A percentile compares a stretch with the other conserved stretches of the same genome.
Conservation (phyloP, 2,113 vertebrate species). For the Benthochromis sp. region DNA sequence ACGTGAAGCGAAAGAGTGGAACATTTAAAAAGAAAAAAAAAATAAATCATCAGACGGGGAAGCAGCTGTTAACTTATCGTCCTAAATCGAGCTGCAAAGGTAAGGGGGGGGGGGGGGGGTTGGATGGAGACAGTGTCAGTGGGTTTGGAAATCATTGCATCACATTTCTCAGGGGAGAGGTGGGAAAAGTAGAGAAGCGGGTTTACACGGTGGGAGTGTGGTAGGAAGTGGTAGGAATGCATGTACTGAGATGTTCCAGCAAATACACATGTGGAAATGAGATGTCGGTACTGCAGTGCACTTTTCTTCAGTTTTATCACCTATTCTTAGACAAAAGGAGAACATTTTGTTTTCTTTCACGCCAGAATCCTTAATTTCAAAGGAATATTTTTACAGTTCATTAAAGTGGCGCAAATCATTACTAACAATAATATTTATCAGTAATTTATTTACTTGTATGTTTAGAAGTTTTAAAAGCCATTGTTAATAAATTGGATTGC, state of each 20-base stretch:
- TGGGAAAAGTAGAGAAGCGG: neutral
- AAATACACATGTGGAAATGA: neutral
- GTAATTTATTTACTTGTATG: neutral
- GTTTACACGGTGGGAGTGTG: conserved; percentile 1
- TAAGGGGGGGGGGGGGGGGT: rapidly evolving
- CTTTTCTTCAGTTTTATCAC: neutral
- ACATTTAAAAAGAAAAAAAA: neutral
- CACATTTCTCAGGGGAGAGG: neutral
- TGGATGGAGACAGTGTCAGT: neutral
- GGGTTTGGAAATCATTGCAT: conserved; percentile 25
- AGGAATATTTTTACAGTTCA: neutral
- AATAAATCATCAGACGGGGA: neutral
- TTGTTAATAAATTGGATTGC: neutral
- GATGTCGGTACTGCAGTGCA: neutral
- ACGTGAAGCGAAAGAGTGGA: conserved; percentile 4
- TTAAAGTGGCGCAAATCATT: neutral
- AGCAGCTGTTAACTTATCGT: conserved; percentile 8
- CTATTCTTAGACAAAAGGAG: neutral
- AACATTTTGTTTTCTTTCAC: neutral
- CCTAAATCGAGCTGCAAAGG: neutral
- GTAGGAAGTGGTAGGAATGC: neutral
- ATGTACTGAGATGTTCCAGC: neutral
- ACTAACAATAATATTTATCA: neutral
- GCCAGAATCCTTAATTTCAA: neutral
- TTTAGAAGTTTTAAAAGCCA: neutral